These are phyloP conservation scores for Halyomorpha halys DNA, from an alignment of 1,140 invertebrate genomes.

Conservation along the genomic window DNA sequence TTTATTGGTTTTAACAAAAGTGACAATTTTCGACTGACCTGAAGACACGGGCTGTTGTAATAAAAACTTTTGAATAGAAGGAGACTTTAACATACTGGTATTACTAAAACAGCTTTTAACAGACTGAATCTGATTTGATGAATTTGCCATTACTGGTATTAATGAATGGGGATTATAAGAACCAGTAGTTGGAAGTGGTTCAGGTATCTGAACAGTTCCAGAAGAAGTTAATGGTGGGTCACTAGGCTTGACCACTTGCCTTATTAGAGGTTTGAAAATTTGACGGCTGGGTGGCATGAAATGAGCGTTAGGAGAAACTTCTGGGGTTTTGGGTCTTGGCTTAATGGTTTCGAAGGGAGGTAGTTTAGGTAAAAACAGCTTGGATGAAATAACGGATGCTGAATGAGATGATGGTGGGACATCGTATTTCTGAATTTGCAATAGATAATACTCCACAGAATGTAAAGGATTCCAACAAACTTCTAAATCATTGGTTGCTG, in stretches of 20 bases:
- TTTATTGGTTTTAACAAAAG: slow-evolving; percentile 81
- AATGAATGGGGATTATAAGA: too few species aligned
- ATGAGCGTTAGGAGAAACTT: slow-evolving; percentile 16
- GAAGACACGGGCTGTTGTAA: slow-evolving; percentile 42
- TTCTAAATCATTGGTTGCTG: slow-evolving; percentile 85
- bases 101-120: slow-evolving; percentile 26
- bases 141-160: neutral
- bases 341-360: slow-evolving; percentile 38
- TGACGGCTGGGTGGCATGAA: slow-evolving; percentile 25
- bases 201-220: too few species aligned
- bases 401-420: slow-evolving; percentile 44
- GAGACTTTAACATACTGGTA: slow-evolving; percentile 34
- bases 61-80: slow-evolving; percentile 40
- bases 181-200: too few species aligned
- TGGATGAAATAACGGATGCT: slow-evolving; percentile 26
- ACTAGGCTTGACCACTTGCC: slow-evolving; percentile 11
- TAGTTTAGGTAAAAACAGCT: slow-evolving; percentile 34
- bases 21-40: slow-evolving; percentile 67
- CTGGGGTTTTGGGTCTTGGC: slow-evolving; percentile 32
- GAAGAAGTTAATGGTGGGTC: too few species aligned
- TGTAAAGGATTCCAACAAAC: slow-evolving; percentile 88
- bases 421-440: slow-evolving; percentile 82
- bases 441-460: slow-evolving; percentile 81
- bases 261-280: slow-evolving; percentile 15
- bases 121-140: slow-evolving; percentile 1